phyloP scores from a whole-genome alignment of 2,888 invertebrate species.

The Acanthopleura granulata region DNA sequence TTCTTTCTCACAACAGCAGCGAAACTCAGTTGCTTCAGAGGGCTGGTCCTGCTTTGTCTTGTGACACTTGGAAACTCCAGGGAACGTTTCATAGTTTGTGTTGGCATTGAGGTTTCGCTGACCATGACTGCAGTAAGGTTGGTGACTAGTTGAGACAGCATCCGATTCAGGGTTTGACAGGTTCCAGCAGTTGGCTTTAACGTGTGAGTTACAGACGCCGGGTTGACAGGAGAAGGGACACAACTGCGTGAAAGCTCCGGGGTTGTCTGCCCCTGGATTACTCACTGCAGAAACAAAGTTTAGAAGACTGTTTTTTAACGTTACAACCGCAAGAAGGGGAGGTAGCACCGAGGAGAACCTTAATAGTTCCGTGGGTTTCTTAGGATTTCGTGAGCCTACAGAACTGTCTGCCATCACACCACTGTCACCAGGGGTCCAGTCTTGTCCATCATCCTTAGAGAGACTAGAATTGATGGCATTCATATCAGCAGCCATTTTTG shows the following conservation, averaged over 20 bases:
- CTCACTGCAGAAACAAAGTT: slow-evolving; percentile 38
- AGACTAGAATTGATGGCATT: neutral
- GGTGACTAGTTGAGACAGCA: neutral
- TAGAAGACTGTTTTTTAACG: slow-evolving; percentile 39
- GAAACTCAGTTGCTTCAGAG: neutral
- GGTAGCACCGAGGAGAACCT: slow-evolving; percentile 34
- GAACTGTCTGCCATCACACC: neutral
- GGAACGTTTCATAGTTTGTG: neutral
- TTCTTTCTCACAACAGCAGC: neutral
- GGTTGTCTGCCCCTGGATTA: slow-evolving; percentile 19
- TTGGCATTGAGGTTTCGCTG: neutral
- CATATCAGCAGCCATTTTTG: neutral
- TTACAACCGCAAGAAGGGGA: slow-evolving; percentile 41
- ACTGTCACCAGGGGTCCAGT: neutral
- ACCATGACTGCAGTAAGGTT: neutral
- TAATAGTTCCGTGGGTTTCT: neutral
- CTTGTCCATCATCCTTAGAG: neutral
- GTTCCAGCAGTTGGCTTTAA: neutral
- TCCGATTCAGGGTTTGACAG: neutral
- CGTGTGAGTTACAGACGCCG: neutral
- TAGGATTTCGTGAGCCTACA: neutral
- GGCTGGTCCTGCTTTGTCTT: neutral
- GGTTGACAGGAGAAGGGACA: neutral
- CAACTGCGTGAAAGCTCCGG: neutral
- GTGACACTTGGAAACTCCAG: neutral